Percentiles rank a stretch among this genome's conserved stretches.
Evolutionary conservation across 2,797 vertebrate genomes (phyloP).

Genomic region (Acipenser transmontanus): DNA sequence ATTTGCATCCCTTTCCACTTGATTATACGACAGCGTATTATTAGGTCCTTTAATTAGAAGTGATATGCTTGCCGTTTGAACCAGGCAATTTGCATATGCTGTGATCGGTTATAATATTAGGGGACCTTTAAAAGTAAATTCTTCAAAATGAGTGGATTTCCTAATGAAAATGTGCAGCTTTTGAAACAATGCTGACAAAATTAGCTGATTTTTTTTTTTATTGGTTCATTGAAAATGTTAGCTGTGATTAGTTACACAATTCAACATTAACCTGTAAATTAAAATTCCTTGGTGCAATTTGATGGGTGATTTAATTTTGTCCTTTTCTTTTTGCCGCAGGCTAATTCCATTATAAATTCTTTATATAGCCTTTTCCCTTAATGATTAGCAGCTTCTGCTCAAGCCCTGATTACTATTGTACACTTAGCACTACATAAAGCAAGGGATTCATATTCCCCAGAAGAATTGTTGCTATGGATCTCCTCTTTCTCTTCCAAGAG

Average conservation of each 20-base stretch:
- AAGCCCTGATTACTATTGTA: constrained; percentile 99
- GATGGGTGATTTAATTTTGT: constrained; percentile 99
- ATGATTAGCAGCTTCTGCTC: constrained; percentile 98
- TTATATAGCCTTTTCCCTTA: constrained; percentile 99
- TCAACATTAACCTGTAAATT: constrained; percentile 99
- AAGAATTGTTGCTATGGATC: constrained; percentile 99
- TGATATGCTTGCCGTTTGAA: background rate
- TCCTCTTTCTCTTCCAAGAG: constrained; percentile 88
- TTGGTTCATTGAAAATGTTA: constrained; percentile 85
- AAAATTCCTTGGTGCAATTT: constrained; percentile 99
- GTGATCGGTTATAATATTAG: constrained; percentile 13
- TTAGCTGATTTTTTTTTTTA: constrained; percentile 51
- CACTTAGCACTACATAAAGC: constrained; percentile 99
- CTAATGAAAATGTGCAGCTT: constrained; percentile 39
- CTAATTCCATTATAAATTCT: constrained; percentile 99
- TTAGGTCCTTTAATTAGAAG: constrained; percentile 9
- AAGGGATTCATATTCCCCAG: constrained; percentile 99
- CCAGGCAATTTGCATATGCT: constrained; percentile 7
- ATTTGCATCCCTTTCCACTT: constrained; percentile 1
- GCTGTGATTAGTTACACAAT: constrained; percentile 99
- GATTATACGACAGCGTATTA: constrained; percentile 10
- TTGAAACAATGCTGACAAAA: constrained; percentile 67
- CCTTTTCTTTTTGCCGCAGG: constrained; percentile 90
- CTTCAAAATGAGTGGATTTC: constrained; percentile 21
- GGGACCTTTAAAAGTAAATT: constrained; percentile 21